A percentile compares a stretch with the other conserved stretches of the same genome.
Conservation (phyloP, 2,797 vertebrate species). For the Galagoides demidoff region DNA sequence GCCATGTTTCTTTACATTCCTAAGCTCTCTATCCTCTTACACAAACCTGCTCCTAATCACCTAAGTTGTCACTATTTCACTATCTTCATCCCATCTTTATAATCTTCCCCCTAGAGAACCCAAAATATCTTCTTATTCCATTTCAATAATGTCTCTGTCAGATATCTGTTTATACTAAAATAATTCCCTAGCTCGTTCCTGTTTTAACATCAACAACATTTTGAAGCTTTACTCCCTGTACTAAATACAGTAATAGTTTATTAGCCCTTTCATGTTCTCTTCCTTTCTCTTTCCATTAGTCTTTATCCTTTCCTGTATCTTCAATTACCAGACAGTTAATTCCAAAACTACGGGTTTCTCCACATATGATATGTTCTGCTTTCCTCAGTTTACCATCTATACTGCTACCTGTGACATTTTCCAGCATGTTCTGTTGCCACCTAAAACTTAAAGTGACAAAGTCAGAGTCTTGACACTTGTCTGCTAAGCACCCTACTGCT, state of each 20-base stretch:
- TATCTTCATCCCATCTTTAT: background rate
- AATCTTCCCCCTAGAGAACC: background rate
- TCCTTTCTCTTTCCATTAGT: conserved; percentile 20
- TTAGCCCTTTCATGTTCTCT: background rate
- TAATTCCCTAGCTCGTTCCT: background rate
- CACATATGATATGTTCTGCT: conserved; percentile 14
- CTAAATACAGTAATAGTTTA: background rate
- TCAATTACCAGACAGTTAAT: conserved; percentile 36
- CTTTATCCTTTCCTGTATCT: conserved; percentile 1
- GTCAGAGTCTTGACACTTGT: conserved; percentile 40
- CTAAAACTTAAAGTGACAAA: conserved; percentile 50
- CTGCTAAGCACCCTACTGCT: background rate
- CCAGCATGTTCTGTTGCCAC: background rate
- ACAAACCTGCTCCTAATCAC: background rate
- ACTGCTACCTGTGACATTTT: conserved; percentile 1
- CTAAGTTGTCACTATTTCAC: background rate
- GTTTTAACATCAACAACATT: background rate
- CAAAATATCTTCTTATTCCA: background rate
- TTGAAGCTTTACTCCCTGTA: background rate
- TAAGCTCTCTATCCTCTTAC: background rate
- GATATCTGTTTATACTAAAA: background rate
- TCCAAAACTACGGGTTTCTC: background rate
- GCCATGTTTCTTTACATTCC: background rate
- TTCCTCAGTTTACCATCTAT: conserved; percentile 24
- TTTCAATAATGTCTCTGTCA: background rate